Evolutionary conservation across 2,888 invertebrate genomes (phyloP), one percentile per base, ranked within the genome.

Genomic region (Drosophila mulleri): DNA sequence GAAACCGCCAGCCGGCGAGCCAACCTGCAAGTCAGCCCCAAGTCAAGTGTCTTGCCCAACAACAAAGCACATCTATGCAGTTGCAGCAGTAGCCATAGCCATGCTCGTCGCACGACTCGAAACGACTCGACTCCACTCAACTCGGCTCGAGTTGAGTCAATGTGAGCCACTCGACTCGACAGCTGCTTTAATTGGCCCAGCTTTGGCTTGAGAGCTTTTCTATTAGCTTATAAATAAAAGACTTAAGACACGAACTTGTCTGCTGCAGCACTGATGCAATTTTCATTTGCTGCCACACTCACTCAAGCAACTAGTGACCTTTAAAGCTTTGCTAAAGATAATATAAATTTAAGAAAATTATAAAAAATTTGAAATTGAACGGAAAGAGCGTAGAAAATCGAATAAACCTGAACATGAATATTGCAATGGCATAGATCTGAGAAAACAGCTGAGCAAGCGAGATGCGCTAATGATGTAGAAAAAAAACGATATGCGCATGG

Each of bases 221-320:
- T 56, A 42, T 71, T 57, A 63, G 72, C 50, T 47, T 9, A 50
- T 47, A 67, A 54, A 83, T 85, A 70, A 91, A 91, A 81, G 82
- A 90, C 83, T 89, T 76, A 80, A 91, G 88, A 72, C 83, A 88
- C 91, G 80, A 88, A 90, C 91, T 88, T 80, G 88, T 84, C 63
- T 54, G 72, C 74, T 74, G 80, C 80, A 56, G 61, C 66, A 59
- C 66, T 83, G 72, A 74, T 70, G 82, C 75, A 84, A 83, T 81
- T 82, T 77, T 53, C 60, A 72, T 61, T 74, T 45, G 57, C 61
- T 58, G 63, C 67, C 47, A 61, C 53, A n/a, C 12, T 71, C 47
- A 61, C 53, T 23, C 12, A 18, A n/a, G 7, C 23, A 26, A 2
- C 23, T 23, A 61, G 64, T 90, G 86, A 90, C 86, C 86, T 86